Base-by-base conservation (phyloP, 2,113 vertebrate species). In the Pimephales promelas region DNA sequence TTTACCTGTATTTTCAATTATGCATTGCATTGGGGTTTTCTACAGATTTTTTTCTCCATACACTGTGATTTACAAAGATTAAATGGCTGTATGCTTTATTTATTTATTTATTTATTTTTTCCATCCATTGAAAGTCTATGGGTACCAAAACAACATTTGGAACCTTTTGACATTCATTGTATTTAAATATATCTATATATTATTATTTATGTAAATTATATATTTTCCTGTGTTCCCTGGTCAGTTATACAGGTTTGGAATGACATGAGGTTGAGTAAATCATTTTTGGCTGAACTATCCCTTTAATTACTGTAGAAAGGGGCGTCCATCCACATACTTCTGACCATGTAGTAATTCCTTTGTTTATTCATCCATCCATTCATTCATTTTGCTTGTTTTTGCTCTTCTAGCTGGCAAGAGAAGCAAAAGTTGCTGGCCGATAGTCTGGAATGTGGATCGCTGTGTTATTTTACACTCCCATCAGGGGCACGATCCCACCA, bases 401-500 rank as follows among this genome's bases (percentile, higher is more conserved):
- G 47, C 52, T 61, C 20, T 59, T 75, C 36, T 62, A 52, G 36
- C 64, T 64, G 49, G 49, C 76, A 81, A 52, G 34, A 2, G 34
- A 28, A 26, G 45, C 61, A 34, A 64, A 82, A 28, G 71, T 81
- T 54, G 52, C 3, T 6, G 36, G 24, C 28, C 34, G 28, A 62
- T 73, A 74, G 54, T 13, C 47, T 61, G 52, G 82, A 85, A 82
- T 83, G 43, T 64, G 36, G 57, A 47, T 79, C 2, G 72, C 54
- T 10, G 43, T 77, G 81, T 81, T 85, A 66, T 81, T 66, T 74
- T 79, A 79, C 57, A 57, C 79, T 66, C 73, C 45, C 68, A 24
- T 73, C 40, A 26, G 54, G 74, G 52, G 62, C 83, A 82, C 62
- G 76, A 87, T 82, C 83, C 59, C 78, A 68, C 28, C 83, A 82